A percentile compares a stretch with the other conserved stretches of the same genome.
These are phyloP conservation scores for Heteromormyrus szaboi DNA, from an alignment of 2,797 vertebrate species.

Conservation along the genomic window DNA sequence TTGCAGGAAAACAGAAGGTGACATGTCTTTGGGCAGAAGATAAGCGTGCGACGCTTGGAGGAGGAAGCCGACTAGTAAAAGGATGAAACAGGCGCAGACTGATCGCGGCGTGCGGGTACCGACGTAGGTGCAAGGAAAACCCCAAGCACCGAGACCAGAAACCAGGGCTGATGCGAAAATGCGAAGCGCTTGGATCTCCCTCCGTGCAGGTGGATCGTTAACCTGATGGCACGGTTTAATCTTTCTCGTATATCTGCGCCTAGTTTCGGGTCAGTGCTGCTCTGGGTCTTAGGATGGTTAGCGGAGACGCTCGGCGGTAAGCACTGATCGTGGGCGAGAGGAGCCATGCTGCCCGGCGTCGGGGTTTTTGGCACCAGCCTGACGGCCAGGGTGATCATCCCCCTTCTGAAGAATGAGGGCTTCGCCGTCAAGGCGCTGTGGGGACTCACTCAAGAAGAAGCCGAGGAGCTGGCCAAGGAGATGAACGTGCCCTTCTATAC, in stretches of 20 bases:
- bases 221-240: slow-evolving; percentile 43
- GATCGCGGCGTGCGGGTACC: background rate
- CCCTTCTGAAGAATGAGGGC: slow-evolving; percentile 87
- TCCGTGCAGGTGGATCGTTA: slow-evolving; percentile 64
- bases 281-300: slow-evolving; percentile 28
- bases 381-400: slow-evolving; percentile 89
- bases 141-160: background rate
- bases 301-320: slow-evolving; percentile 18
- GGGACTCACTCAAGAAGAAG: slow-evolving; percentile 93
- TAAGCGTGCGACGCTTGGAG: slow-evolving; percentile 35
- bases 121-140: background rate
- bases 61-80: slow-evolving; percentile 28
- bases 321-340: slow-evolving; percentile 29
- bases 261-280: slow-evolving; percentile 16
- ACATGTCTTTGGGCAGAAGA: slow-evolving; percentile 32
- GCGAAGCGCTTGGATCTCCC: slow-evolving; percentile 40
- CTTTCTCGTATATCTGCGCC: slow-evolving; percentile 11
- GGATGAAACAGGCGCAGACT: background rate
- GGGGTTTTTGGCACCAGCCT: slow-evolving; percentile 96
- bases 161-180: slow-evolving; percentile 33
- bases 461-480: slow-evolving; percentile 94
- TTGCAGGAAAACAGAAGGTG: slow-evolving; percentile 29
- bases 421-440: slow-evolving; percentile 92
- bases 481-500: slow-evolving; percentile 96
- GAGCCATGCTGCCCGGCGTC: slow-evolving; percentile 92